Base-by-base conservation (phyloP, 2,113 vertebrate genomes). In the Catharus fuscescens region DNA sequence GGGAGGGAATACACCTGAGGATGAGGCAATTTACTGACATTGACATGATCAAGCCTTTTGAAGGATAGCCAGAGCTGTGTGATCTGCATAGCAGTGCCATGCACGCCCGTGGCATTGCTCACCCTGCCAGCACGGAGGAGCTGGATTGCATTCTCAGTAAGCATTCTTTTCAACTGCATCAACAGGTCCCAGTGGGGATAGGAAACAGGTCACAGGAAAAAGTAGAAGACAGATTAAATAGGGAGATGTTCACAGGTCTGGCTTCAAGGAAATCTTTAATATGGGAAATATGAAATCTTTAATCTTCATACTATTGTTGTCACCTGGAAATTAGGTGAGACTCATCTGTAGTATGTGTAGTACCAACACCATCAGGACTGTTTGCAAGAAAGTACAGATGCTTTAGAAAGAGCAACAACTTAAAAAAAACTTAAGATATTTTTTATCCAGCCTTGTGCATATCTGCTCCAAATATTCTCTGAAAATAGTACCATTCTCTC, bases 21-120 rank as follows among this genome's bases (percentile, higher is more conserved):
- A 85, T 38, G 42, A 53, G 52, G 32, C 29, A 42, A 15, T 79
- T 65, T 76, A 29, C 57, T 91, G 59, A 11, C 14, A 18, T 28
- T n/a, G 40, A 38, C 1, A 0, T 9, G 60, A 52, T n/a, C 31
- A 52, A 52, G 32, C 3, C 1, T 50, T 65, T 7, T 44, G 78
- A 72, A 47, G 79, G 42, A 36, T 0, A 73, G 14, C 9, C 67
- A 70, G 59, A 47, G 45, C 4, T 67, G 53, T 32, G 25, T 67
- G 25, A 29, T 53, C 53, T 85, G 77, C 45, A 29, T 7, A 38
- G 80, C 44, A 24, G 50, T n/a, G 21, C 26, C 25, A 6, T 8
- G n/a, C 38, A n/a, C 0, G 0, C 42, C 60, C 5, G 2, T 65
- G 70, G 9, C 26, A 12, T 14, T 2, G 7, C 31, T 88, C 57